These are phyloP conservation scores for Diarsia dahlii DNA, from an alignment of 2,888 invertebrate species.

Conservation along the genomic window DNA sequence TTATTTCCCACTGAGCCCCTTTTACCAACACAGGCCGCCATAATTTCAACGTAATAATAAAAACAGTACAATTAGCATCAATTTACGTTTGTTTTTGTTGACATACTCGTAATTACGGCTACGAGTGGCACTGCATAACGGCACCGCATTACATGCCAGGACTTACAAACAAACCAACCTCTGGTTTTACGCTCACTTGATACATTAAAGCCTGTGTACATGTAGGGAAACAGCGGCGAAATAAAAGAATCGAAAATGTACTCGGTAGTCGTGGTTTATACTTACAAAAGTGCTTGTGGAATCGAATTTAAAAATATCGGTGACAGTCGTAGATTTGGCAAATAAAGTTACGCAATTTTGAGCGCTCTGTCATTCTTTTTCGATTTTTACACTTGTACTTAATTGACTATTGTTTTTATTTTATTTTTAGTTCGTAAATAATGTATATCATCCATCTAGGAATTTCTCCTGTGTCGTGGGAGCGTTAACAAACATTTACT, in stretches of 20 bases:
- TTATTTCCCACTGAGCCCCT: neutral
- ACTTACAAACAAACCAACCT: slow-evolving; percentile 43
- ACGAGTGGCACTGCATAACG: slow-evolving; percentile 47
- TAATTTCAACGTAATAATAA: slow-evolving; percentile 3
- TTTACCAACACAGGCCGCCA: neutral
- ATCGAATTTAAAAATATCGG: neutral
- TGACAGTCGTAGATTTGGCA: neutral
- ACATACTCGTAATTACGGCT: slow-evolving; percentile 24
- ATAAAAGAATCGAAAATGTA: slow-evolving; percentile 35
- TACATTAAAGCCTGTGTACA: slow-evolving; percentile 29
- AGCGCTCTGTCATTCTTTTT: too few species aligned
- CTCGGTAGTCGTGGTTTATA: neutral
- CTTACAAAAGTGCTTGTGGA: neutral
- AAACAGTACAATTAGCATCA: slow-evolving; percentile 32
- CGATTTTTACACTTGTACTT: too few species aligned
- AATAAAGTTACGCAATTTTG: too few species aligned
- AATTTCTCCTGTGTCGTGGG: too few species aligned
- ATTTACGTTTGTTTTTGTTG: slow-evolving; percentile 41
- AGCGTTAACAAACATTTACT: too few species aligned
- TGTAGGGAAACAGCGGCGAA: slow-evolving; percentile 16
- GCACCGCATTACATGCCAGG: slow-evolving; percentile 48
- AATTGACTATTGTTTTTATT: too few species aligned
- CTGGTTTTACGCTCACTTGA: slow-evolving; percentile 56
- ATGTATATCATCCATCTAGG: too few species aligned
- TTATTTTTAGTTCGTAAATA: too few species aligned